These are phyloP conservation scores for Ennomos quercinarius DNA, from an alignment of 2,888 invertebrate genomes.

Conservation along the genomic window DNA sequence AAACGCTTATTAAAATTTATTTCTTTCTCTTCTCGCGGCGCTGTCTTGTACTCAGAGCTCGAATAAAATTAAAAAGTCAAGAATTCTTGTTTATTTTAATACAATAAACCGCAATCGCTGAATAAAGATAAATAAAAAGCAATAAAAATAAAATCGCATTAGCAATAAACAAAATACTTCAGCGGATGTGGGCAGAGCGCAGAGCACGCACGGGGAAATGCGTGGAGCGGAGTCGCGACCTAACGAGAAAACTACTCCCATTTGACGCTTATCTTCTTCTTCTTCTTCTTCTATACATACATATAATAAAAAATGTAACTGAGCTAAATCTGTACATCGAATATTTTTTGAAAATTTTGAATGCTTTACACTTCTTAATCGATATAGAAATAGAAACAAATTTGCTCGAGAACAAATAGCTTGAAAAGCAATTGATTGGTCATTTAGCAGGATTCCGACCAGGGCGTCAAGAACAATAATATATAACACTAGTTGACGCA, in stretches of 20 bases:
- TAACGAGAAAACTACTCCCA: slow-evolving; percentile 9
- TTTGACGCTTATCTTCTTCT: not conserved
- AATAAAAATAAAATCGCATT: slow-evolving; percentile 86
- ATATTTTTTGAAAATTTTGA: too few species aligned
- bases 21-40: slow-evolving; percentile 82
- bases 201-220: slow-evolving; percentile 66
- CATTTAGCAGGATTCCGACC: too few species aligned
- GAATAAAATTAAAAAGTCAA: slow-evolving; percentile 86
- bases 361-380: too few species aligned
- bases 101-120: slow-evolving; percentile 86
- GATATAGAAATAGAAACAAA: too few species aligned
- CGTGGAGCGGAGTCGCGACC: slow-evolving; percentile 58
- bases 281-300: too few species aligned
- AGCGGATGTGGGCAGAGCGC: slow-evolving; percentile 83
- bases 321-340: too few species aligned
- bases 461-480: too few species aligned
- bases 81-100: slow-evolving; percentile 86
- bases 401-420: too few species aligned
- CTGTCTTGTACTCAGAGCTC: slow-evolving; percentile 81
- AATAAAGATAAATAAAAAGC: slow-evolving; percentile 86
- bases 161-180: slow-evolving; percentile 86
- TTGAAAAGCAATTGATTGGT: too few species aligned
- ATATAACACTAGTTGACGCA: too few species aligned
- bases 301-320: too few species aligned
- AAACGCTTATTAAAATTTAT: slow-evolving; percentile 86